Base-by-base conservation (phyloP, 2,797 vertebrate genomes). In the Gallinago solitaria region DNA sequence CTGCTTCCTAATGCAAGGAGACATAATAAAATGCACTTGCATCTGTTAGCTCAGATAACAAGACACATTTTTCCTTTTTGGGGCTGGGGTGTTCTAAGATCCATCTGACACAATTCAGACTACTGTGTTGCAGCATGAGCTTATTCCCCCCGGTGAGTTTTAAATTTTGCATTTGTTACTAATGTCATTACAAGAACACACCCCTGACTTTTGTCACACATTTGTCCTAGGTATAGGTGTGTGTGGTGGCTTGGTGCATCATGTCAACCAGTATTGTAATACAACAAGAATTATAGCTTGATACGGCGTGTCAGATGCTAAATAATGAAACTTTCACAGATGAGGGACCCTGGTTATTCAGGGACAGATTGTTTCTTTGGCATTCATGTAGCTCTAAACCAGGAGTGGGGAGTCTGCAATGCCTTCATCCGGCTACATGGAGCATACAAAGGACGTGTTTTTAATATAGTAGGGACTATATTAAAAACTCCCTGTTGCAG, bases 1-100 rank as follows among this genome's bases (percentile, higher is more conserved):
- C 74, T 88, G 78, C 64, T 70, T 95, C 94, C 77, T 97, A 95
- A 97, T 89, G 89, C 92, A 96, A 95, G 95, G 89, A 93, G 93
- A 95, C 91, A 83, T 80, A 87, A 90, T 79, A 82, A 83, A 92
- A 97, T 83, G 89, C 32, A 64, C 80, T 93, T 90, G 67, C 63
- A 63, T 94, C 67, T 76, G 63, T 90, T 88, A 91, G 43, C 82
- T 92, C 51, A 83, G 87, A 95, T 75, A 90, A 74, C 56, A 89
- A 93, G 48, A 48, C 43, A n/a, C 50, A 68, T 78, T 82, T 70
- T 83, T 83, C 37, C 39, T 87, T 83, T 73, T 56, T 23, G 50
- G 65, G 32, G 9, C 11, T 45, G 16, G 11, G 20, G 25, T 76
- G 21, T 90, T 88, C 77, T 33, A 76, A 60, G 27, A 67, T 32